Base-by-base conservation (phyloP, 2,113 vertebrate genomes). In the Apistogramma diplotaenia region DNA sequence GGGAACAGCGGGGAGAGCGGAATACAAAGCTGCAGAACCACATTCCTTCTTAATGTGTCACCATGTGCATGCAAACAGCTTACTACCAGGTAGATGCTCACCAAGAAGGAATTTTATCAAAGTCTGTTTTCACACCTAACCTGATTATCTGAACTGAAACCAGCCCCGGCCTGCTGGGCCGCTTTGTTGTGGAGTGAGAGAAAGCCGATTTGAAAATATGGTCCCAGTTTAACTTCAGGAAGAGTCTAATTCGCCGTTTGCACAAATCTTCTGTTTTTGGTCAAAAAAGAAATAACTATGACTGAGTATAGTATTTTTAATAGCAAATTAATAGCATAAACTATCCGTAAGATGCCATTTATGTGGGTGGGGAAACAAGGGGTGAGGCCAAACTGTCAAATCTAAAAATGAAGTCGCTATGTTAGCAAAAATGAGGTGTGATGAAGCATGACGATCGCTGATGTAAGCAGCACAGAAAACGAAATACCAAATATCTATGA, bases 21-120 rank as follows among this genome's bases (percentile, higher is more conserved):
- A 83, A 85, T 85, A 85, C 58, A 83, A 89, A 88, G 67, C 80
- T 71, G 70, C 54, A 74, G 25, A 31, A 71, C 53, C 70, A 57
- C 10, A 40, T 65, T 53, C 46, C 73, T 67, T 79, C 46, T 56
- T 76, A 37, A 72, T 58, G 79, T 73, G 83, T 81, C 76, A 76
- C 33, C 27, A 6, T 49, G 72, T 62, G 18, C 15, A 3, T 16
- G 49, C 40, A 79, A 58, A 56, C 58, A 79, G 74, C 55, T 51
- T 29, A 76, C n/a, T 70, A 62, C 25, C 57, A 60, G 71, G 25
- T 59, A 25, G 18, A 49, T 71, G 54, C 62, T 49, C 16, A 74
- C 37, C 70, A 6, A 74, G 21, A 61, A 71, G 25, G 58, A 33
- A 78, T 65, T 77, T 19, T 18, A 31, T 21, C 4, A 29, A 31